Base-by-base conservation (phyloP, 1,140 invertebrate genomes). In the Pachyrhynchus sulphureomaculatus region DNA sequence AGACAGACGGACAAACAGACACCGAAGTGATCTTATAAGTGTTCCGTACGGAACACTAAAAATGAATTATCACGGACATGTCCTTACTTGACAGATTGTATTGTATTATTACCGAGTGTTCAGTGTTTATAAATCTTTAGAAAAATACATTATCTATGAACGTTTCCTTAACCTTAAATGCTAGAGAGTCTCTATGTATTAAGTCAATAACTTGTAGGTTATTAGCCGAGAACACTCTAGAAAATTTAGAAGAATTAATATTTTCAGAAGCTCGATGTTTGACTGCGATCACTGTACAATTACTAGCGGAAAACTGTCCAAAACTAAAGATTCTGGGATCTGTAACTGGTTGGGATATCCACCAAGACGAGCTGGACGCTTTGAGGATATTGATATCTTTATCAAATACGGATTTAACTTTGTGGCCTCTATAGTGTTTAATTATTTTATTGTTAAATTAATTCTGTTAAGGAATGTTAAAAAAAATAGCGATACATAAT, bases 301-400 rank as follows among this genome's bases (percentile, higher is more conserved):
- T 85, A 3, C 66, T 84, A 9, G 84, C 85, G 80, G 83, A 84
- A 44, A 77, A 76, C 42, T 86, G 84, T 70, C 84, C 83, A 3
- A 84, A 83, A 60, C 71, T 87, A 34, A 79, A 80, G 64, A 81
- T 81, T 42, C 72, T 86, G 4, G 85, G 84, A 0, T 81, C 85
- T 65, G 64, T 87, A 9, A 83, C 79, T 29, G 84, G 84, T 9
- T 87, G 85, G 85, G 77, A 81, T 33, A 75, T 84, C 29, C 81
- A 80, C 0, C 81, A 82, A 2, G 83, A 85, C 62, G 84, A 87
- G 57, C 78, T 86, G 69, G 82, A 85, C 69, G 69, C 84, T 3
- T 79, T 86, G 65, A 78, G 82, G 55, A 80, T 82, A 10, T 77
- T 86, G 26, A 79, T 85, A 33, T 6, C 57, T 2, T 57, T 61